Percentiles rank a stretch among this genome's conserved stretches.
These are phyloP conservation scores for Caiman crocodilus DNA, from an alignment of 2,797 vertebrate genomes.

Conservation along the genomic window DNA sequence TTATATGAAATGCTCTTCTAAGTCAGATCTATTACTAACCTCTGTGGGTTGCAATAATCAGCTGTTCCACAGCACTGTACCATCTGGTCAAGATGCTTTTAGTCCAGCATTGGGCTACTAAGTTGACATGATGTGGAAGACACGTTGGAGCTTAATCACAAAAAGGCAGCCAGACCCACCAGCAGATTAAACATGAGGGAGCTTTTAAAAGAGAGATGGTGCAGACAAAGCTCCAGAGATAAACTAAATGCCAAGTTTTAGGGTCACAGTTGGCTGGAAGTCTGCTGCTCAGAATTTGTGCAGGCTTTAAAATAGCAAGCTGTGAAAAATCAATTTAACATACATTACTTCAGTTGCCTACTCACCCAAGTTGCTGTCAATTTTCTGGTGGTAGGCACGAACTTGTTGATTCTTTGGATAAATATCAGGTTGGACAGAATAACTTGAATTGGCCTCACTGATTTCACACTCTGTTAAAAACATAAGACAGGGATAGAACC, in stretches of 20 bases:
- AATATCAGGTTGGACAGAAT: constrained; percentile 79
- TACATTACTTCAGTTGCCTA: not conserved
- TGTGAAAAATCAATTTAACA: not conserved
- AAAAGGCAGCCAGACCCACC: not conserved
- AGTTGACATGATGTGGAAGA: rapidly evolving
- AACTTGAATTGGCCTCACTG: constrained; percentile 53
- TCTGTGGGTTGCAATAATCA: not conserved
- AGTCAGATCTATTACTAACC: not conserved
- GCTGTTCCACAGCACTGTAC: not conserved
- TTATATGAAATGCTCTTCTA: not conserved
- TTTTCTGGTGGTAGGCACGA: constrained; percentile 88
- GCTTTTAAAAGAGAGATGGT: not conserved
- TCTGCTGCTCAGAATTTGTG: not conserved
- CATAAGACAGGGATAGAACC: not conserved
- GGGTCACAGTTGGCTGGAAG: not conserved
- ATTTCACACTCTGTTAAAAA: constrained; percentile 82
- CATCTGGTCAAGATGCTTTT: not conserved
- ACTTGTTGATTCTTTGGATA: constrained; percentile 88
- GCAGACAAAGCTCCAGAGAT: not conserved
- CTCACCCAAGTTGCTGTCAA: constrained; percentile 94
- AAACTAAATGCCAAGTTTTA: not conserved
- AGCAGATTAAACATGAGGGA: not conserved
- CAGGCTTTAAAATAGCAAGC: not conserved
- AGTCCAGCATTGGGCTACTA: not conserved
- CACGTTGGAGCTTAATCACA: not conserved